Percentiles rank a stretch among this genome's conserved stretches.
These are phyloP conservation scores for Atta colombica DNA, from an alignment of 1,140 invertebrate species.

Conservation along the genomic window DNA sequence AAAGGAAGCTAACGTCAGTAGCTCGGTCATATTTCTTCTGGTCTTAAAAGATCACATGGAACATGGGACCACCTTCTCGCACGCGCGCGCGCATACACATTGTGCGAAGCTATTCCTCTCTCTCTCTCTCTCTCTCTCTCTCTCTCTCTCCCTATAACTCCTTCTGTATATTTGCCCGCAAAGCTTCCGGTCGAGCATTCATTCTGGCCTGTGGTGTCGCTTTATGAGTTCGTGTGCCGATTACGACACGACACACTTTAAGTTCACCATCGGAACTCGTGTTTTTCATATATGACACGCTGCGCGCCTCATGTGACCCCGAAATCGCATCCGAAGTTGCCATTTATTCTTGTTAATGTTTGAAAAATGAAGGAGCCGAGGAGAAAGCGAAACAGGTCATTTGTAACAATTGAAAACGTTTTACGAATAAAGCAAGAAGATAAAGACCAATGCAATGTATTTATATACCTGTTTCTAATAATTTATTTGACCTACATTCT, in stretches of 20 bases:
- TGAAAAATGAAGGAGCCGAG: not conserved
- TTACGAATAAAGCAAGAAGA: too few species aligned
- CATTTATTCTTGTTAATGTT: constrained; percentile 31
- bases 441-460: too few species aligned
- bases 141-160: constrained; percentile 35
- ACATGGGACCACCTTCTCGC: constrained; percentile 72
- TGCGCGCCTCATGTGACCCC: not conserved
- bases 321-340: not conserved
- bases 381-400: not conserved
- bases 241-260: not conserved
- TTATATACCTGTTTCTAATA: too few species aligned
- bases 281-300: constrained; percentile 27
- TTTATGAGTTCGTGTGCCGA: constrained; percentile 2
- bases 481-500: too few species aligned
- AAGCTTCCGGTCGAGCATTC: constrained; percentile 67
- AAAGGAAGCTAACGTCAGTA: constrained; percentile 81
- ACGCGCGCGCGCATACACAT: not conserved
- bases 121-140: constrained; percentile 12
- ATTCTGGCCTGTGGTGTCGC: constrained; percentile 5
- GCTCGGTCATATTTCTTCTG: constrained; percentile 83
- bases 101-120: not conserved
- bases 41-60: constrained; percentile 76
- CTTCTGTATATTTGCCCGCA: constrained; percentile 60
- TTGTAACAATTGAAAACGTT: not conserved
- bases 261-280: constrained; percentile 1